A percentile compares a stretch with the other conserved stretches of the same genome.
Conservation (phyloP, 2,113 vertebrate species). For the Cyrtonyx montezumae region DNA sequence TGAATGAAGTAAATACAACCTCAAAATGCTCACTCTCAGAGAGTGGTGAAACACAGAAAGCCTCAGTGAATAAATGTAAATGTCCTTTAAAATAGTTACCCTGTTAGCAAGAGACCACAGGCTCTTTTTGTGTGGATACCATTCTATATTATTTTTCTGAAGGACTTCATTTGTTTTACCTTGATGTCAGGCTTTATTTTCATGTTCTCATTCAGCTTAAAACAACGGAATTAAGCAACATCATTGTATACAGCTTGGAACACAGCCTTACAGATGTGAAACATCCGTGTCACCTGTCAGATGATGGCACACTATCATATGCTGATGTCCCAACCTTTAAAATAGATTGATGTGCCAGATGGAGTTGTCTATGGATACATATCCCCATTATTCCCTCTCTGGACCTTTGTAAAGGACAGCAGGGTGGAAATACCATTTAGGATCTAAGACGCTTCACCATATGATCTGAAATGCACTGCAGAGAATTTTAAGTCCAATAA, state of each 20-base stretch:
- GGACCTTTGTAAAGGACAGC: background rate
- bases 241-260: accelerated
- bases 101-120: background rate
- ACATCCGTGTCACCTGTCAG: background rate
- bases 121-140: background rate
- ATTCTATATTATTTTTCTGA: background rate
- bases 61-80: background rate
- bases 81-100: background rate
- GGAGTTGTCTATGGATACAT: accelerated
- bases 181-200: background rate
- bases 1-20: background rate
- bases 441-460: background rate
- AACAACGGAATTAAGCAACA: background rate
- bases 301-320: background rate
- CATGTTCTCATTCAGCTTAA: background rate
- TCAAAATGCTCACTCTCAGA: background rate
- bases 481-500: background rate
- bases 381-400: background rate
- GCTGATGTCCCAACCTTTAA: background rate
- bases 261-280: background rate
- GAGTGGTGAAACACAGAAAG: background rate
- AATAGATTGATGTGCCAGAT: background rate
- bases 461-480: background rate
- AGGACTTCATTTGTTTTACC: background rate
- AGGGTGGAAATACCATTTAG: background rate